Conservation (phyloP, 1,140 invertebrate genomes). For the Lordiphosa collinella region DNA sequence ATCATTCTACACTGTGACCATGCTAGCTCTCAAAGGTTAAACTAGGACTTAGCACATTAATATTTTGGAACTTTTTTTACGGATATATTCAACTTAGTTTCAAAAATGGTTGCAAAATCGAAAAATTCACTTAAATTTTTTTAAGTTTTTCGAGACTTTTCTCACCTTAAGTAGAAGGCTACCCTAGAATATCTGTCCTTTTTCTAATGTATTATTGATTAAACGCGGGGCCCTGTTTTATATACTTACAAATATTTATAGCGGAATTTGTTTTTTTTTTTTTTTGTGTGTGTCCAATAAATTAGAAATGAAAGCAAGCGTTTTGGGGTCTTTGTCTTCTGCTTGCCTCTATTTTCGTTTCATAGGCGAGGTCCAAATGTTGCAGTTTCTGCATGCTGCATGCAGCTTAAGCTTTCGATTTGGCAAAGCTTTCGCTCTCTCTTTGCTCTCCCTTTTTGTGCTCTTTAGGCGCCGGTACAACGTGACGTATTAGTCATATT, state of each 20-base stretch:
- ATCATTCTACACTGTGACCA: too few species aligned
- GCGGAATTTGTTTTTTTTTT: constrained; percentile 14
- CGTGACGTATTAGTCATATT: constrained; percentile 53
- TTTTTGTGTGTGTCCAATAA: constrained; percentile 28
- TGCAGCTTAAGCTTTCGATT: constrained; percentile 25
- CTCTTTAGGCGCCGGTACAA: constrained; percentile 30
- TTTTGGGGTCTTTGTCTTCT: constrained; percentile 42
- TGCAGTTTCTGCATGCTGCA: constrained; percentile 22
- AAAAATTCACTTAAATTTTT: too few species aligned
- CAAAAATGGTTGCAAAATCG: too few species aligned
- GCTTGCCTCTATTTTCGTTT: constrained; percentile 8
- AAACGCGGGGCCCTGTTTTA: constrained; percentile 19
- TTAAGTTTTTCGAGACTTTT: too few species aligned
- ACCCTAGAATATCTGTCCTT: background rate
- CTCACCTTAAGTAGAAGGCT: too few species aligned
- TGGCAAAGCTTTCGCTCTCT: constrained; percentile 11
- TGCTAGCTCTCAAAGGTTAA: too few species aligned
- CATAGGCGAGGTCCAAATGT: constrained; percentile 39
- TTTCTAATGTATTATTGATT: constrained; percentile 30
- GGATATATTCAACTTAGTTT: too few species aligned
- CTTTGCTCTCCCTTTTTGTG: background rate
- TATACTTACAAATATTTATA: constrained; percentile 5
- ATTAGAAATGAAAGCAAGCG: constrained; percentile 50
- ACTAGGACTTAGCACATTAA: too few species aligned
- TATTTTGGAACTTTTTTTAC: too few species aligned